Conservation (phyloP, 1,140 invertebrate species). For the Drosophila obscura region DNA sequence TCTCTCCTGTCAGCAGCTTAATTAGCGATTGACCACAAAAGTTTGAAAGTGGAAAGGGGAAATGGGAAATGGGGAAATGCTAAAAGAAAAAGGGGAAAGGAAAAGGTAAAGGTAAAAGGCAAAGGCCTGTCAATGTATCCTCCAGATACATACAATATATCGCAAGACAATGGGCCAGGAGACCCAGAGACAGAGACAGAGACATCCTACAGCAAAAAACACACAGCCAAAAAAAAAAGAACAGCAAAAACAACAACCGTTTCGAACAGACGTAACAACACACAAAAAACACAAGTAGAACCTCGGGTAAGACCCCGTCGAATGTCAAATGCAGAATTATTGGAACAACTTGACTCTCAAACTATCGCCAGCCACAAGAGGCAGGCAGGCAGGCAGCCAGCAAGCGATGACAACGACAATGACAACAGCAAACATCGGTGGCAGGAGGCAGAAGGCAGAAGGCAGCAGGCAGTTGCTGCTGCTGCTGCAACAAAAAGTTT, state of each 20-base stretch:
- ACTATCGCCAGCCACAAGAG: slow-evolving; percentile 44
- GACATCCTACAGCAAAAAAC: slow-evolving; percentile 28
- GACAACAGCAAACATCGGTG: slow-evolving; percentile 26
- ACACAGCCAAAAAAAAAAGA: slow-evolving; percentile 12
- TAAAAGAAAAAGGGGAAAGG: slow-evolving; percentile 29
- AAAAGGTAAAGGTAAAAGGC: not conserved
- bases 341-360: slow-evolving; percentile 74
- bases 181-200: slow-evolving; percentile 61
- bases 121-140: slow-evolving; percentile 17
- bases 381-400: slow-evolving; percentile 55
- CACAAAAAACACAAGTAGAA: slow-evolving; percentile 40
- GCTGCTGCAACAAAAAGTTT: slow-evolving; percentile 32
- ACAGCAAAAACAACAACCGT: slow-evolving; percentile 39
- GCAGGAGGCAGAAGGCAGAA: slow-evolving; percentile 24
- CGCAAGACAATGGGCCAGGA: slow-evolving; percentile 51
- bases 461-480: no score
- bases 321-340: slow-evolving; percentile 83
- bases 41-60: slow-evolving; percentile 26
- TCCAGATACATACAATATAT: slow-evolving; percentile 30
- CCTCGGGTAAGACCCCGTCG: slow-evolving; percentile 30
- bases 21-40: slow-evolving; percentile 32
- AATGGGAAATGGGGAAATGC: slow-evolving; percentile 24
- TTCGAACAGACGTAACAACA: slow-evolving; percentile 41
- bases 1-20: not conserved
- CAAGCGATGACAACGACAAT: slow-evolving; percentile 59